Percentiles rank a stretch among this genome's conserved stretches.
Conservation (phyloP, 2,888 invertebrate genomes). For the Lycia hirtaria region DNA sequence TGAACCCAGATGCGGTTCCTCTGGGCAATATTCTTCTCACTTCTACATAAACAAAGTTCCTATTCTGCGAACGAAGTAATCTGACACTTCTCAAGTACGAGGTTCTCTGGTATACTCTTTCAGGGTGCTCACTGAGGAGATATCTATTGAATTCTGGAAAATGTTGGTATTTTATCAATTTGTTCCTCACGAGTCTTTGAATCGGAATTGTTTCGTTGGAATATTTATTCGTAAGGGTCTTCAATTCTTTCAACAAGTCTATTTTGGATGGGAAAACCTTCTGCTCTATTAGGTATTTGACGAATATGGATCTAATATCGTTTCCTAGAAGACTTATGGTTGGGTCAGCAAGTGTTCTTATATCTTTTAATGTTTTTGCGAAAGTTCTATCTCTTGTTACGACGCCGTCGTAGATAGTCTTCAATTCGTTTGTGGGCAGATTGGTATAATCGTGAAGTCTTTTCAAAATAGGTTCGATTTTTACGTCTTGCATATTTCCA, state of each 20-base stretch:
- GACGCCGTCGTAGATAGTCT: slow-evolving; percentile 1
- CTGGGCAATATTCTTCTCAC: slow-evolving; percentile 2
- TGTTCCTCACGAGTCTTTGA: slow-evolving; percentile 27
- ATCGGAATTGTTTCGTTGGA: slow-evolving; percentile 21
- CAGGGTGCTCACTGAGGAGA: slow-evolving; percentile 33
- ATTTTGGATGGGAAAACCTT: slow-evolving; percentile 22
- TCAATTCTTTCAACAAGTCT: slow-evolving; percentile 17
- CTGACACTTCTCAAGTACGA: slow-evolving; percentile 28
- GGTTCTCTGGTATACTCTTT: slow-evolving; percentile 26
- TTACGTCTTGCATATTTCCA: neutral
- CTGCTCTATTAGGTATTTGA: slow-evolving; percentile 22
- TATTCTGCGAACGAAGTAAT: slow-evolving; percentile 12
- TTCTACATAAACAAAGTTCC: slow-evolving; percentile 28
- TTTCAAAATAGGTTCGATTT: neutral
- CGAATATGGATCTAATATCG: slow-evolving; percentile 28
- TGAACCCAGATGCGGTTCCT: neutral
- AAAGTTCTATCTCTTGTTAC: slow-evolving; percentile 22
- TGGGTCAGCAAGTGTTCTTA: neutral
- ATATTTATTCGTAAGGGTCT: neutral
- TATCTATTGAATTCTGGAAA: slow-evolving; percentile 25
- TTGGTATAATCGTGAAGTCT: slow-evolving; percentile 5
- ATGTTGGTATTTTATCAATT: slow-evolving; percentile 29
- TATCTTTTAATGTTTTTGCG: slow-evolving; percentile 19
- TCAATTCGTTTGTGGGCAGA: slow-evolving; percentile 3
- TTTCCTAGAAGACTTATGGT: neutral